Percentiles rank a stretch among this genome's conserved stretches.
phyloP scores from a whole-genome alignment of 2,113 vertebrate species.

The Alethe castanea region DNA sequence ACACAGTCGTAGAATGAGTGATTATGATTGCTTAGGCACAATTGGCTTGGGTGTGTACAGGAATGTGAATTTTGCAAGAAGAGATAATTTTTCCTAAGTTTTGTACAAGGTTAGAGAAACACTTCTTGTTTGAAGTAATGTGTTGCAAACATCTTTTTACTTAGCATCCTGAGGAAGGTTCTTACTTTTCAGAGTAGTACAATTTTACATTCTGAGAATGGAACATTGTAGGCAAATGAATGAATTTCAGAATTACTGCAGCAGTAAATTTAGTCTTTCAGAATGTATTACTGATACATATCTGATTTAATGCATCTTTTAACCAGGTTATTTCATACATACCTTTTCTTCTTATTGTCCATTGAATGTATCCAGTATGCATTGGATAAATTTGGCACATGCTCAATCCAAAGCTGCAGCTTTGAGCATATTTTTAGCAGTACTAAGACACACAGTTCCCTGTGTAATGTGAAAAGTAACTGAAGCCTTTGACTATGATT shows the following conservation, averaged over 20 bases:
- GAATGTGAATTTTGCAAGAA: not conserved
- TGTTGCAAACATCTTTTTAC: not conserved
- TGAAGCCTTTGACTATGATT: not conserved
- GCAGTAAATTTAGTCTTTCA: not conserved
- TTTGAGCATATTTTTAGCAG: not conserved
- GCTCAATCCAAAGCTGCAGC: not conserved
- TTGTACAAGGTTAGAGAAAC: not conserved
- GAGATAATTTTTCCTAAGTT: not conserved
- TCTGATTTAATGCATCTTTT: not conserved
- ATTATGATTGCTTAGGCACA: not conserved
- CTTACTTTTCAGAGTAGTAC: not conserved
- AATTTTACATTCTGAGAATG: not conserved
- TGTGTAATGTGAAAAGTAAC: not conserved
- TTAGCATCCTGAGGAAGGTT: not conserved
- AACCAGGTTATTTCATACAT: not conserved
- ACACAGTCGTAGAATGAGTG: not conserved
- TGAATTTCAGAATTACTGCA: not conserved
- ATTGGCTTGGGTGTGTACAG: not conserved
- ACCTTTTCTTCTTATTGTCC: not conserved
- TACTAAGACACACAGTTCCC: not conserved
- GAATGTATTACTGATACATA: not conserved
- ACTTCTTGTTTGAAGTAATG: not conserved
- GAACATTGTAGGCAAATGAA: not conserved
- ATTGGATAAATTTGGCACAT: not conserved
- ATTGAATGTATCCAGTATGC: not conserved